A percentile compares a stretch with the other conserved stretches of the same genome.
Conservation (phyloP, 92 coral and sea anemone species). For the Palythoa caribaeorum region DNA sequence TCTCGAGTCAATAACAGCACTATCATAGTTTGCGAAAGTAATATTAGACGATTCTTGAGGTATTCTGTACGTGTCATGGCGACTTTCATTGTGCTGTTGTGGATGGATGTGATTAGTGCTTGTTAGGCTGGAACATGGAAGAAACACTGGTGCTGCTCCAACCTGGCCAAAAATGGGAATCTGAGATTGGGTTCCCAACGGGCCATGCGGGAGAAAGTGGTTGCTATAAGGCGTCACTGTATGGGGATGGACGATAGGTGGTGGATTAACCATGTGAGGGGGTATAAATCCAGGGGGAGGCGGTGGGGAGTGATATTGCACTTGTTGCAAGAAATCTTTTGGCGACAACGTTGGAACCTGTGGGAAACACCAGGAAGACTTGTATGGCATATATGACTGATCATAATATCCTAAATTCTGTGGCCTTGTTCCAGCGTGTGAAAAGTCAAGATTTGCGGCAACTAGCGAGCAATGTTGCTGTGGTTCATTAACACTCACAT, state of each 20-base stretch:
- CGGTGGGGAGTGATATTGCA: constrained; percentile 32
- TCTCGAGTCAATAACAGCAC: neutral
- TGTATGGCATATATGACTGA: constrained; percentile 9
- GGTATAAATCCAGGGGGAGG: constrained; percentile 32
- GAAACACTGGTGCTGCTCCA: neutral
- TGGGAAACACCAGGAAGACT: constrained; percentile 27
- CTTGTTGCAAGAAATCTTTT: neutral
- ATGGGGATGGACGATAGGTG: constrained; percentile 25
- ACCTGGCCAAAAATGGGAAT: constrained; percentile 15
- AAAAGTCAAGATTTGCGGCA: neutral
- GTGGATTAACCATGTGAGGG: constrained; percentile 1
- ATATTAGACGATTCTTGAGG: neutral
- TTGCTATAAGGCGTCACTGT: constrained; percentile 7
- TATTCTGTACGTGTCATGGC: constrained; percentile 40
- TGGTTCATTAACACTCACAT: neutral
- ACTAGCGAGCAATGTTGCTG: neutral
- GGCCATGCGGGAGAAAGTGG: constrained; percentile 10
- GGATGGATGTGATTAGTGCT: neutral
- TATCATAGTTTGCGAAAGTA: neutral
- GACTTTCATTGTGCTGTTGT: neutral
- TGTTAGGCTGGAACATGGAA: neutral
- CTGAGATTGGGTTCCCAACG: constrained; percentile 1
- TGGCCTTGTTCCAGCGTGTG: neutral
- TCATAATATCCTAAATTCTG: neutral
- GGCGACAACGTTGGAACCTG: constrained; percentile 3